A percentile compares a stretch with the other conserved stretches of the same genome.
phyloP scores from a whole-genome alignment of 2,888 invertebrate species.

The Drosophila nr. perissopoda region DNA sequence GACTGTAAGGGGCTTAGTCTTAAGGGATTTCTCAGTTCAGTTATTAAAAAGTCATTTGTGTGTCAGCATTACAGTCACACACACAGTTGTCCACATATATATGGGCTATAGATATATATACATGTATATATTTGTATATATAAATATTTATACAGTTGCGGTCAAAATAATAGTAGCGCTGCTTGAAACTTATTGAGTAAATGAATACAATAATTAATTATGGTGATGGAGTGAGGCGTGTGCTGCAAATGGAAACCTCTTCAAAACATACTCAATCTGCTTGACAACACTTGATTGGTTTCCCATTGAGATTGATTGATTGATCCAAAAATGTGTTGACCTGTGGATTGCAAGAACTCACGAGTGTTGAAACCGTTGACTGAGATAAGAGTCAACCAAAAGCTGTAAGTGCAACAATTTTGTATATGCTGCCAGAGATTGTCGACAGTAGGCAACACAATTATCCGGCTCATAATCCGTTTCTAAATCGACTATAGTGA shows the following conservation, averaged over 20 bases:
- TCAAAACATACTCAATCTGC: background rate
- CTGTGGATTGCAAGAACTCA: background rate
- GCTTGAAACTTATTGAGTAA: background rate
- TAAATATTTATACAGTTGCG: background rate
- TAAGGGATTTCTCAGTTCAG: conserved; percentile 74
- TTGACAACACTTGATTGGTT: background rate
- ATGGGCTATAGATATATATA: background rate
- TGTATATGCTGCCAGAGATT: background rate
- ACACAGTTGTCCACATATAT: background rate
- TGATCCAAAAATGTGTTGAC: background rate
- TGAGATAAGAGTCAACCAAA: background rate
- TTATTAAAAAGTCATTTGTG: conserved; percentile 74
- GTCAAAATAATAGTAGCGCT: background rate
- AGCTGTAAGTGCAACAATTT: background rate
- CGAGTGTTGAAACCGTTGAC: background rate
- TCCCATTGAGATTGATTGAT: background rate
- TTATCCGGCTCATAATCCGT: background rate
- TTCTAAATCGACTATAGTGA: background rate
- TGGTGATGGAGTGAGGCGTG: too few species aligned
- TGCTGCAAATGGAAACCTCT: background rate
- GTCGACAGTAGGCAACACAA: too few species aligned
- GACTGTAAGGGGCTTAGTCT: conserved; percentile 37
- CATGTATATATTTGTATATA: too few species aligned
- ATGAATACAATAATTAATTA: background rate
- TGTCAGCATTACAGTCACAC: conserved; percentile 18